Percentiles rank a stretch among this genome's conserved stretches.
Conservation (phyloP, 2,113 vertebrate genomes). For the Ceyx margarethae region DNA sequence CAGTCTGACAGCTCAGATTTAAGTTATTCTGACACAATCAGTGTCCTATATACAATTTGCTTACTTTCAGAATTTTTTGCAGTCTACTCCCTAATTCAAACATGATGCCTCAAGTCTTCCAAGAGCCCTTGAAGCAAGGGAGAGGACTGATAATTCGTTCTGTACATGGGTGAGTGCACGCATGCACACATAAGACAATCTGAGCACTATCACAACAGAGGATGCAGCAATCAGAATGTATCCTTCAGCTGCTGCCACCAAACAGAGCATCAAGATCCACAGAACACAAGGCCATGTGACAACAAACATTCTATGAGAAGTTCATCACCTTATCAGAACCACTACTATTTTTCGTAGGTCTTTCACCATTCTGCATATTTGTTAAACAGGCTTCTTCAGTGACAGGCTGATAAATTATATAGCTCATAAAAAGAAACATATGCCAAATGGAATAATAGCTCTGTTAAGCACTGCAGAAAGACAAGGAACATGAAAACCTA, state of each 20-base stretch:
- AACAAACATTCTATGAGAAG: neutral
- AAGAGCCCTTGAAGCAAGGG: conserved; percentile 14
- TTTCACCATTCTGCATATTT: neutral
- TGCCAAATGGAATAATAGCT: neutral
- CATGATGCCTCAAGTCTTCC: neutral
- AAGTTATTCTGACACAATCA: neutral
- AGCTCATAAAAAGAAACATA: neutral
- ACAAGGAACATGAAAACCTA: neutral
- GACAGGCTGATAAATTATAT: neutral
- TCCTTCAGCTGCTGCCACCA: neutral
- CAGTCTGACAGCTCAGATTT: neutral
- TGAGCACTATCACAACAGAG: neutral
- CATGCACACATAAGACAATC: neutral
- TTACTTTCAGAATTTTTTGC: neutral
- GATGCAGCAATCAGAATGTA: neutral
- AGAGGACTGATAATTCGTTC: neutral
- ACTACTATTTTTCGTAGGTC: neutral
- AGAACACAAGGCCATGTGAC: rapidly evolving
- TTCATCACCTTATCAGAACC: neutral
- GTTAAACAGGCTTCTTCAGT: neutral
- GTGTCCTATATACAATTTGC: neutral
- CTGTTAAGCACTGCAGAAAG: neutral
- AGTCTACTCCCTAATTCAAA: neutral
- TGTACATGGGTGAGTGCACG: neutral
- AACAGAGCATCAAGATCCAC: neutral